Percentiles rank a stretch among this genome's conserved stretches.
phyloP scores from a whole-genome alignment of 2,113 vertebrate species.

The Loxodonta africana region DNA sequence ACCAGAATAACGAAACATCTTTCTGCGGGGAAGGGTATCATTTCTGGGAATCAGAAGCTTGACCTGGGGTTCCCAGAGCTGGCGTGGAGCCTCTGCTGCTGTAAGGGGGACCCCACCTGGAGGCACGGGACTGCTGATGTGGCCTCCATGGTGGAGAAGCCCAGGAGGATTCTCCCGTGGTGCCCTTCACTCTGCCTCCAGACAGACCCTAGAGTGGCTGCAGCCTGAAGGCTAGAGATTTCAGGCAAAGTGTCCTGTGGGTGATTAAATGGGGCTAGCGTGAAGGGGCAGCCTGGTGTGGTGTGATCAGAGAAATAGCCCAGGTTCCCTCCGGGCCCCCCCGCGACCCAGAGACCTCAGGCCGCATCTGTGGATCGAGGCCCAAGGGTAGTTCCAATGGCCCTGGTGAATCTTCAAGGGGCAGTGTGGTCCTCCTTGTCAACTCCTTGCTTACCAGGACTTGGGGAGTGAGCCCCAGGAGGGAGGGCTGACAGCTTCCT shows the following conservation, averaged over 20 bases:
- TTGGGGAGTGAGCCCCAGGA: neutral
- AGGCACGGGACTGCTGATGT: neutral
- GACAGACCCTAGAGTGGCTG: neutral
- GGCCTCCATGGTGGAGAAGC: neutral
- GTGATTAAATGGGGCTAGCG: neutral
- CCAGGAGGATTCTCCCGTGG: neutral
- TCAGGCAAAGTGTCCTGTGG: neutral
- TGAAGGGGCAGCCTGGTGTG: neutral
- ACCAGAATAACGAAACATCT: neutral
- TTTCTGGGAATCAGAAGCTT: neutral
- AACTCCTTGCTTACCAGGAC: too few species aligned
- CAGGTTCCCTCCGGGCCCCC: neutral
- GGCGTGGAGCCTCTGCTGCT: neutral
- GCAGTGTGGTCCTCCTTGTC: neutral
- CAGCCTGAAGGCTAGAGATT: neutral
- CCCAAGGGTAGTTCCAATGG: neutral
- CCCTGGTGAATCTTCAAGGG: neutral
- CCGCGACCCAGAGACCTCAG: fast-evolving
- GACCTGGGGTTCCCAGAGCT: neutral
- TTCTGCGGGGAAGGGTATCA: neutral
- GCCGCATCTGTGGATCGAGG: neutral
- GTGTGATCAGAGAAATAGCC: too few species aligned
- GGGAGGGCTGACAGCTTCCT: too few species aligned
- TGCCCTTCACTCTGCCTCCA: fast-evolving
- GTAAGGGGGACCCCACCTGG: neutral